Evolutionary conservation across 30 jellyfish, hydroid and myxozoan species (phyloP).

Genomic region (Mastigias papua): DNA sequence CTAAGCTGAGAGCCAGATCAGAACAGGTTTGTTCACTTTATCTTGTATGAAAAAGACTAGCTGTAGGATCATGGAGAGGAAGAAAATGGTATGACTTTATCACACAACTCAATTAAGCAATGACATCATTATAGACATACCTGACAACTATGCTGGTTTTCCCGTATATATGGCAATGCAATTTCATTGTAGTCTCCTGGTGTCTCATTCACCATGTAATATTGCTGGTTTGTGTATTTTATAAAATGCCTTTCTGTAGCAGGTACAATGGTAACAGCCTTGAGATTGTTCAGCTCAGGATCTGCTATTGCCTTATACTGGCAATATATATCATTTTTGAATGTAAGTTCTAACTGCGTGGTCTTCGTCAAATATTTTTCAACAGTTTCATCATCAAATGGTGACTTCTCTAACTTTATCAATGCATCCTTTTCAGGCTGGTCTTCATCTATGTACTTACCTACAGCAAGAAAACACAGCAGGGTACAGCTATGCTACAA

Average conservation of each 20-base stretch:
- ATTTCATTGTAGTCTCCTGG: constrained; percentile 75
- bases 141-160: constrained; percentile 69
- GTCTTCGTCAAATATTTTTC: constrained; percentile 44
- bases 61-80: no score
- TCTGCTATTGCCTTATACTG: constrained; percentile 70
- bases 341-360: constrained; percentile 31
- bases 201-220: constrained; percentile 71
- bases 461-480: neutral
- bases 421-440: constrained; percentile 64
- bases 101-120: neutral
- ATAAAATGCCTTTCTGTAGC: constrained; percentile 86
- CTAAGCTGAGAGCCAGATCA: no score
- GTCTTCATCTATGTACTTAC: neutral
- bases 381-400: constrained; percentile 83
- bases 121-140: constrained; percentile 11
- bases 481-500: neutral
- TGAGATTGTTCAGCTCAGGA: constrained; percentile 55
- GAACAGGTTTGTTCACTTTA: no score
- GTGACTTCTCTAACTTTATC: constrained; percentile 72
- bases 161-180: constrained; percentile 76
- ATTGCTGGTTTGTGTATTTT: constrained; percentile 76
- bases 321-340: constrained; percentile 80
- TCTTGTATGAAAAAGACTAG: no score
- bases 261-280: constrained; percentile 69
- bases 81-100: no score